A percentile compares a stretch with the other conserved stretches of the same genome.
Conservation (phyloP, 2,888 invertebrate genomes). For the Dasysyrphus tricinctus region DNA sequence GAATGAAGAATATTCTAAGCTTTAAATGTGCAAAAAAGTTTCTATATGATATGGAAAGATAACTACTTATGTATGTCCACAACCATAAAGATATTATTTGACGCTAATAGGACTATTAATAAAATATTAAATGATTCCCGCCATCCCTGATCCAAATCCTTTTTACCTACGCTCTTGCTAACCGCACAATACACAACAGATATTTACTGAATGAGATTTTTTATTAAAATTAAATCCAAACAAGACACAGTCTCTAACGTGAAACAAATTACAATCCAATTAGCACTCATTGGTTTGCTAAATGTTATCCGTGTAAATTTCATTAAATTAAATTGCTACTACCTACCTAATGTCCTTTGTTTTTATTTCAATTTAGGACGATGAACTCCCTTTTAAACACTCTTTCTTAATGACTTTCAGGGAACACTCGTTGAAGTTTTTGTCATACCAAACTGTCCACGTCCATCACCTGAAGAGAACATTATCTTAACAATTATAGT, state of each 20-base stretch:
- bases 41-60: too few species aligned
- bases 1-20: too few species aligned
- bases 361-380: background rate
- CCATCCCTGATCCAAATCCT: too few species aligned
- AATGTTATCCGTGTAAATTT: slow-evolving; percentile 71
- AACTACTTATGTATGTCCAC: too few species aligned
- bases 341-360: slow-evolving; percentile 43
- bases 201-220: slow-evolving; percentile 1
- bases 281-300: slow-evolving; percentile 68
- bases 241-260: slow-evolving; percentile 55
- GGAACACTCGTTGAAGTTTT: slow-evolving; percentile 15
- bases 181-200: too few species aligned
- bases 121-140: too few species aligned
- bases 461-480: slow-evolving; percentile 53
- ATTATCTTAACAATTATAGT: slow-evolving; percentile 58
- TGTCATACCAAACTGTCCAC: slow-evolving; percentile 40
- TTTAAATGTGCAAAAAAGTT: too few species aligned
- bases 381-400: slow-evolving; percentile 12
- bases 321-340: slow-evolving; percentile 61
- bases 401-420: slow-evolving; percentile 54
- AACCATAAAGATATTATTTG: too few species aligned
- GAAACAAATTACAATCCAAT: slow-evolving; percentile 69
- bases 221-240: slow-evolving; percentile 64
- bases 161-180: too few species aligned
- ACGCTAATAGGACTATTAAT: too few species aligned